Evolutionary conservation across 2,888 invertebrate genomes (phyloP).

Genomic region (Lagria hirta): DNA sequence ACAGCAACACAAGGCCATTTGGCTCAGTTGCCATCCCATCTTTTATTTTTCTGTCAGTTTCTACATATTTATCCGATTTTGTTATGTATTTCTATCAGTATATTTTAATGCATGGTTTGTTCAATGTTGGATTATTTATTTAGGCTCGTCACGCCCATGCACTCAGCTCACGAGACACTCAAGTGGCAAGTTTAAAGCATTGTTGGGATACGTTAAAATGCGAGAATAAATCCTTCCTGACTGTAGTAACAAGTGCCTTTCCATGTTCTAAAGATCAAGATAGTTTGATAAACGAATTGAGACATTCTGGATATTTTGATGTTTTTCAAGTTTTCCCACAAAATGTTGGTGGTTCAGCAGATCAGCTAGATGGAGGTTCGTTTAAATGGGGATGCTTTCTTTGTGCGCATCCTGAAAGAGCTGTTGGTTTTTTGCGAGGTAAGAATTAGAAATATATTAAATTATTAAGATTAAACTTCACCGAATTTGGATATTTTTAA

Average conservation of each 20-base stretch:
- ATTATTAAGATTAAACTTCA: no score
- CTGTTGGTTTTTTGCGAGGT: constrained; percentile 76
- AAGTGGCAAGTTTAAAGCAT: constrained; percentile 81
- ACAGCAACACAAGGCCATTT: no score
- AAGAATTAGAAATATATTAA: constrained; percentile 17
- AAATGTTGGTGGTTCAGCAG: constrained; percentile 54
- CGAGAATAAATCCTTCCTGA: constrained; percentile 85
- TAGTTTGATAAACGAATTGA: constrained; percentile 78
- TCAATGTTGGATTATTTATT: no score
- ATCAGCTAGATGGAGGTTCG: constrained; percentile 60
- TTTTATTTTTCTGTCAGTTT: no score
- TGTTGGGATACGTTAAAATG: constrained; percentile 95
- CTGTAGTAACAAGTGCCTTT: constrained; percentile 91
- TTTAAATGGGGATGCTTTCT: constrained; percentile 87
- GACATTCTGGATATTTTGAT: constrained; percentile 87
- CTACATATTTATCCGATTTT: not conserved
- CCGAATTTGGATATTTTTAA: no score
- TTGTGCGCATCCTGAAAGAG: constrained; percentile 90
- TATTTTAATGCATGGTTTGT: no score
- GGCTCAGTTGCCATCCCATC: no score
- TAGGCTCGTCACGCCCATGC: constrained; percentile 68
- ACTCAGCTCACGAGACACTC: constrained; percentile 76
- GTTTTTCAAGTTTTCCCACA: constrained; percentile 79
- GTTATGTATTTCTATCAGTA: not conserved
- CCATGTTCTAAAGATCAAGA: constrained; percentile 91